Conservation (phyloP, 2,113 vertebrate species). For the Gallinago undulata region DNA sequence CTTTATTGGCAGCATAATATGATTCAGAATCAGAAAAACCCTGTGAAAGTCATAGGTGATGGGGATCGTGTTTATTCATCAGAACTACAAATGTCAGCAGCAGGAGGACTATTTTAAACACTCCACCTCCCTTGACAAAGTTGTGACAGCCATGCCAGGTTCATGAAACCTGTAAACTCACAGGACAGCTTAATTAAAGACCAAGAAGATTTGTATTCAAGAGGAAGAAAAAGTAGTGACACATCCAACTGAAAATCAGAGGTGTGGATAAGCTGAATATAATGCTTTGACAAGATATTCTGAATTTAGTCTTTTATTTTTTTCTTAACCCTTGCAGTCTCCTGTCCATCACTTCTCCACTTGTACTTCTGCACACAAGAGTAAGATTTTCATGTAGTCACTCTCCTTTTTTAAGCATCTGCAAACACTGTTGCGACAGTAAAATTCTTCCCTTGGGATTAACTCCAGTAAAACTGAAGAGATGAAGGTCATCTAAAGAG, state of each 20-base stretch:
- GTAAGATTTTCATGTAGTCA: background rate
- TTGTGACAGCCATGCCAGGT: background rate
- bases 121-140: background rate
- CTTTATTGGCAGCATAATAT: background rate
- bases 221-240: background rate
- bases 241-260: background rate
- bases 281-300: background rate
- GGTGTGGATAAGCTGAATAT: background rate
- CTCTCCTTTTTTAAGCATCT: background rate
- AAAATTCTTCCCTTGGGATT: background rate
- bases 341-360: background rate
- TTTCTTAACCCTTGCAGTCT: background rate
- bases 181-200: conserved; percentile 60
- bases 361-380: background rate
- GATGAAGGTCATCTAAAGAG: background rate
- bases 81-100: conserved; percentile 37
- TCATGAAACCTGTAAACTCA: conserved; percentile 4
- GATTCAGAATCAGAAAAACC: background rate
- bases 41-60: background rate
- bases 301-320: background rate
- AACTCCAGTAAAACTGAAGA: background rate
- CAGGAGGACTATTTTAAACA: conserved; percentile 5
- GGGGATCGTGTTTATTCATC: conserved; percentile 29
- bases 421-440: background rate
- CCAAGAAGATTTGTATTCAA: background rate